These are phyloP conservation scores for Cremastobaeus sp. DNA, from an alignment of 2,888 invertebrate genomes.

Conservation along the genomic window DNA sequence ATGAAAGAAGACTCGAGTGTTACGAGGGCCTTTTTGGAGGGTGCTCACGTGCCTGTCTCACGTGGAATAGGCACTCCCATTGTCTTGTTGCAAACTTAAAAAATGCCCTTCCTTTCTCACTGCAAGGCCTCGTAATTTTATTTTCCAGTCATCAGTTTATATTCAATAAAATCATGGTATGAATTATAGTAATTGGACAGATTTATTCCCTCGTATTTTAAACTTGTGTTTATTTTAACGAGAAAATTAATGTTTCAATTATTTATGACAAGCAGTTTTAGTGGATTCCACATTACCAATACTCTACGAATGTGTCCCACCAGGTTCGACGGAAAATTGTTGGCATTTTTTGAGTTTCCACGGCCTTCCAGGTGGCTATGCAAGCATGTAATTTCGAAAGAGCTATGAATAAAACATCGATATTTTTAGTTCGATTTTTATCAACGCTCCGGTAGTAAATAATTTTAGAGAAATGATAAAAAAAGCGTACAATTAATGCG, in stretches of 20 bases:
- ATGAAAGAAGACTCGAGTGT: conserved; percentile 53
- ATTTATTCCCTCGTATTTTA: neutral
- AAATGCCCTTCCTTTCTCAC: conserved; percentile 25
- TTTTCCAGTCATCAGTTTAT: conserved; percentile 9
- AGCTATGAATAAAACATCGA: too few species aligned
- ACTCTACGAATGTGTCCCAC: too few species aligned
- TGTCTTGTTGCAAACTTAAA: conserved; percentile 61
- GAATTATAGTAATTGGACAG: neutral
- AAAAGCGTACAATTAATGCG: conserved; percentile 24
- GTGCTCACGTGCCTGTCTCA: conserved; percentile 69
- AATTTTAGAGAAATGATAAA: conserved; percentile 8
- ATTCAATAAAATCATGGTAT: neutral
- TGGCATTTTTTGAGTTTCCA: too few species aligned
- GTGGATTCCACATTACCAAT: too few species aligned
- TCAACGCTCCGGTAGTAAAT: conserved; percentile 1
- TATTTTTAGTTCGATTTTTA: neutral
- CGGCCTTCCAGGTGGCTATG: too few species aligned
- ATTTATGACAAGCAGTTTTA: too few species aligned
- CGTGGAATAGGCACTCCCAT: conserved; percentile 68
- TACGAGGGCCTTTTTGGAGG: conserved; percentile 68
- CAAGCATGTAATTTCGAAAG: too few species aligned
- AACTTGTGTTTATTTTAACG: neutral
- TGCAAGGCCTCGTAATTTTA: conserved; percentile 8
- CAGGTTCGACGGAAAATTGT: too few species aligned
- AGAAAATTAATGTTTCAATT: neutral